Percentiles rank a stretch among this genome's conserved stretches.
These are phyloP conservation scores for Drosophila stalkeri DNA, from an alignment of 2,888 invertebrate species.

Conservation along the genomic window DNA sequence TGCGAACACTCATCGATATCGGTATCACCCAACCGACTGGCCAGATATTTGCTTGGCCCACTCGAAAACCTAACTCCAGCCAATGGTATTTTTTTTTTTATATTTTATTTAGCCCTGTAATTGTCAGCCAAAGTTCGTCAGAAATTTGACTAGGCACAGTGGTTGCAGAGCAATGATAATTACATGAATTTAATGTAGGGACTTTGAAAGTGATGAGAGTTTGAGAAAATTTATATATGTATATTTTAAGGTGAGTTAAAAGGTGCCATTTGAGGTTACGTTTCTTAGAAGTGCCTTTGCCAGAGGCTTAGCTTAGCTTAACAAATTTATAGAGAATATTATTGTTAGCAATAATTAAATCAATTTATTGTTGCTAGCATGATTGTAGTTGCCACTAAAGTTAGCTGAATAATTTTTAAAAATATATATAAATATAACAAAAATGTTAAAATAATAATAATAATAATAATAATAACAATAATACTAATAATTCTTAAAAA, in stretches of 20 bases:
- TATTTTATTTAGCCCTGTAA: constrained; percentile 13
- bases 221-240: neutral
- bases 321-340: too few relatives aligned
- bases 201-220: neutral
- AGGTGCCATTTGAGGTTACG: too few relatives aligned
- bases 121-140: constrained; percentile 35
- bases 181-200: neutral
- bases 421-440: too few relatives aligned
- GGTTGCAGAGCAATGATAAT: neutral
- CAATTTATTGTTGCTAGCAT: too few relatives aligned
- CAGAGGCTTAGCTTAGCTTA: too few relatives aligned
- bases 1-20: constrained; percentile 27
- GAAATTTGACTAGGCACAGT: constrained; percentile 36
- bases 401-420: too few relatives aligned
- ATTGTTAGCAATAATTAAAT: too few relatives aligned
- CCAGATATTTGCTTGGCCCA: constrained; percentile 46
- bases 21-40: constrained; percentile 60
- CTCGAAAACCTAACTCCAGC: constrained; percentile 7
- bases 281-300: too few relatives aligned
- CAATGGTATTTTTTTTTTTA: neutral
- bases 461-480: too few relatives aligned
- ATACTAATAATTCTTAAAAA: too few relatives aligned
- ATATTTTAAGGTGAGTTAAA: neutral
- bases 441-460: too few relatives aligned
- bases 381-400: too few relatives aligned